Percentiles rank a stretch among this genome's conserved stretches.
Evolutionary conservation across 1,140 invertebrate genomes (phyloP).

Genomic region (Orius insidiosus): DNA sequence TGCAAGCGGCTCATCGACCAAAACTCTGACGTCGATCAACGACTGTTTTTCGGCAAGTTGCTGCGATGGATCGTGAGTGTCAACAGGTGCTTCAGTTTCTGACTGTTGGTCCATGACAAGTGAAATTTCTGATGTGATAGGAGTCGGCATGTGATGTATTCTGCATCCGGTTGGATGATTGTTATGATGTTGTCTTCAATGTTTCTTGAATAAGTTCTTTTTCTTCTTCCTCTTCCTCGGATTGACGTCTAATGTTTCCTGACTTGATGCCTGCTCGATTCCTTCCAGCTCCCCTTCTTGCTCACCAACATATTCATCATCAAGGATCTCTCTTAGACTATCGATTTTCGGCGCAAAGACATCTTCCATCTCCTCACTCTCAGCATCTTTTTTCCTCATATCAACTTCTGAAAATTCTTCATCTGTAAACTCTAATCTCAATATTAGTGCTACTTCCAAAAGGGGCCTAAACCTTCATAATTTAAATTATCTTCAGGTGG

Average conservation of each 20-base stretch:
- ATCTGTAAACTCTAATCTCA: background rate
- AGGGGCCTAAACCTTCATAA: no score
- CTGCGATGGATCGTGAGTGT: background rate
- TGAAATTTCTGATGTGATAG: conserved; percentile 1
- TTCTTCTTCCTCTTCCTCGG: no score
- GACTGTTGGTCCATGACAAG: background rate
- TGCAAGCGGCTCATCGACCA: background rate
- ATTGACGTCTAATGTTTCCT: no score
- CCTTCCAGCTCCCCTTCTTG: no score
- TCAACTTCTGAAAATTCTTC: background rate
- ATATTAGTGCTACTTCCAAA: no score
- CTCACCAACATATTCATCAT: conserved; percentile 3
- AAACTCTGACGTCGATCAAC: conserved; percentile 1
- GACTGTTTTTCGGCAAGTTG: background rate
- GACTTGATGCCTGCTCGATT: no score
- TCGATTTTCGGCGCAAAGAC: conserved; percentile 6
- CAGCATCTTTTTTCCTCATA: background rate
- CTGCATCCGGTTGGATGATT: no score
- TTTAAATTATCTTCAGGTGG: no score
- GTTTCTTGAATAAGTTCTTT: no score
- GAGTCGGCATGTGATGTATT: conserved; percentile 2
- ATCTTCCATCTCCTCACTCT: background rate
- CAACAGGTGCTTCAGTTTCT: no score
- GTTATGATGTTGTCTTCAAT: no score
- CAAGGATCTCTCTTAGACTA: conserved; percentile 3